Base-by-base conservation (phyloP, 2,113 vertebrate genomes). In the Falcunculus frontatus region DNA sequence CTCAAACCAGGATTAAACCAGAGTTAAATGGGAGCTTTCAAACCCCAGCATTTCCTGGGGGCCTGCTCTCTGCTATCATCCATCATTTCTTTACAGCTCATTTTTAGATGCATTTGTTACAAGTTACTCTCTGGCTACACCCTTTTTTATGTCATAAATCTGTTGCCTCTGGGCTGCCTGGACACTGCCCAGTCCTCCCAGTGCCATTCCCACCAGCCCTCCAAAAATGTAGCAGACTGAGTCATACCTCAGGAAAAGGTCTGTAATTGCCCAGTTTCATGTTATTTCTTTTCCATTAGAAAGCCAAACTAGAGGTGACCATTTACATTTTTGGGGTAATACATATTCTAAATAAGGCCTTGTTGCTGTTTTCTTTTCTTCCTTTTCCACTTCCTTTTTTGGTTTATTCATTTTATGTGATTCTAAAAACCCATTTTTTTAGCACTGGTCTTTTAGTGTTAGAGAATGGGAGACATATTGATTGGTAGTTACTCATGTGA, bases 141-240 rank as follows among this genome's bases (percentile, higher is more conserved):
- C 92, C 90, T 93, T 89, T 50, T 89, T 65, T 19, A 62, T 91
- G 74, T 25, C 74, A 82, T 93, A 87, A 94, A 96, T 95, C 86
- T 78, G 26, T 53, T 2, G 9, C 37, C 87, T 89, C 33, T 95
- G 88, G 76, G 76, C 83, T 90, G 91, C 30, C 42, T 82, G 84
- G 79, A 46, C 69, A 25, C 86, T 75, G 53, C 90, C 72, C 53
- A 64, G 56, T 37, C 15, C 42, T 82, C 44, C 65, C 78, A 55
- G 72, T 89, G 93, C 78, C 85, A 78, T 62, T 92, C 37, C 67
- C 87, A 74, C 83, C 94, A 93, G 76, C 65, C 60, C 89, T 91
- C 77, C 81, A 94, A 94, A 84, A 97, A 92, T 42, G 76, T 75
- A 97, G 89, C 91, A 41, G 92, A 56, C 91, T 93, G 89, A 96